Evolutionary conservation across 1,140 invertebrate genomes (phyloP), one percentile per base, ranked within the genome.

Genomic region (Maconellicoccus hirsutus): DNA sequence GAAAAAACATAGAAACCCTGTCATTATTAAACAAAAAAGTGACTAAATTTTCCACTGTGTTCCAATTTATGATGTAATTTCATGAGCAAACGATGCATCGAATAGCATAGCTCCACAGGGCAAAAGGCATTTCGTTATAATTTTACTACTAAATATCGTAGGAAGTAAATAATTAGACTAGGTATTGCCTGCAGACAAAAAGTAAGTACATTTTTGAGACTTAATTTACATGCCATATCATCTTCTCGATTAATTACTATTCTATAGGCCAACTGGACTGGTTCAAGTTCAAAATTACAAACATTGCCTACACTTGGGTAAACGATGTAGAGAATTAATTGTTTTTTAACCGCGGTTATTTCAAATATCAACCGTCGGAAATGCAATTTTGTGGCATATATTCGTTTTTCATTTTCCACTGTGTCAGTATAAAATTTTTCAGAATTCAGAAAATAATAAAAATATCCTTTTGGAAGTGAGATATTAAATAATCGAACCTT

Each of bases 51-150:
- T 14, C 33, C 6, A 38, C 33, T 38, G 14, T 38, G 6, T 38
- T 52, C 42, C 12, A 52, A 52, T 52, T 52, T 19, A 52, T 52
- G 42, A 52, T 52, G 42, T 52, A 52, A 52, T 52, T 52, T 52
- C n/a, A 16, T 52, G 16, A 16, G 42, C 42, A 16, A 52, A 52
- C 12, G 42, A 16, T 52, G 42, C n/a, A 16, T 19, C n/a, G 10
- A 52, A 19, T 6, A 33, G 29, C 29, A 52, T 8, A 8, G 42
- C n/a, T 52, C 42, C 42, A 52, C 42, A 16, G 42, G 42, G 42
- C 42, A 52, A 52, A 4, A 16, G 2, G 42, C 42, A 16, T 14
- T 52, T 52, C 42, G 42, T 52, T 52, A 52, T 52, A 52, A 52
- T 52, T 52, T 52, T 52, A 52, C 42, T 16, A 52, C 42, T 16